Evolutionary conservation across 2,888 invertebrate species (phyloP), one percentile per base, ranked within the genome.

Genomic region (Perithous albicinctus): DNA sequence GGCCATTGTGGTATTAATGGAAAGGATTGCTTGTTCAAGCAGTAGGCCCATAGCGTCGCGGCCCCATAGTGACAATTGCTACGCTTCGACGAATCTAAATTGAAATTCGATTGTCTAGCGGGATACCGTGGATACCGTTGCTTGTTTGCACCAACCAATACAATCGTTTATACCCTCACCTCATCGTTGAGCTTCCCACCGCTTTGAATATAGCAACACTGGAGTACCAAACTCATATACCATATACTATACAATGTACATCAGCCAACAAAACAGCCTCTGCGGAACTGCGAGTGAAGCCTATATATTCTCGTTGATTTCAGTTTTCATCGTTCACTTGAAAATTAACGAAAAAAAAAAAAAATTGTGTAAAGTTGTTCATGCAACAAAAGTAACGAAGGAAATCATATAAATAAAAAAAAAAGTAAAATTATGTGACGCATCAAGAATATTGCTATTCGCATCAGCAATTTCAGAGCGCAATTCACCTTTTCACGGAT

Each of bases 91-190:
- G 87, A 87, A 86, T 89, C 88, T 88, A 90, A 91, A 91, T 91
- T 91, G 91, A 91, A 91, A 91, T 90, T 91, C 90, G 90, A 91
- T 91, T 90, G 91, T 91, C 88, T 89, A 84, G 84, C 87, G 84
- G 84, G 86, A 84, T 85, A 80, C 83, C 78, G 74, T 81, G 79
- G 77, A 69, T 66, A 73, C 48, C 61, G 51, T n/a, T 41, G 41
- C 54, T 69, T 79, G 78, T 79, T 79, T 79, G 73, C 73, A 29
- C 78, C 18, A 74, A 73, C 84, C 85, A 85, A 82, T 84, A 85
- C 86, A 85, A 86, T 87, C 85, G 83, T 70, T 20, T 8, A 35
- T 56, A 63, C 72, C 64, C 70, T 81, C 80, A 72, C 84, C 70
- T 82, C 77, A 81, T 84, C 72, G 81, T 84, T 77, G 83, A 80